Evolutionary conservation across 2,888 invertebrate species (phyloP), one percentile per base, ranked within the genome.

Genomic region (Cancer borealis): DNA sequence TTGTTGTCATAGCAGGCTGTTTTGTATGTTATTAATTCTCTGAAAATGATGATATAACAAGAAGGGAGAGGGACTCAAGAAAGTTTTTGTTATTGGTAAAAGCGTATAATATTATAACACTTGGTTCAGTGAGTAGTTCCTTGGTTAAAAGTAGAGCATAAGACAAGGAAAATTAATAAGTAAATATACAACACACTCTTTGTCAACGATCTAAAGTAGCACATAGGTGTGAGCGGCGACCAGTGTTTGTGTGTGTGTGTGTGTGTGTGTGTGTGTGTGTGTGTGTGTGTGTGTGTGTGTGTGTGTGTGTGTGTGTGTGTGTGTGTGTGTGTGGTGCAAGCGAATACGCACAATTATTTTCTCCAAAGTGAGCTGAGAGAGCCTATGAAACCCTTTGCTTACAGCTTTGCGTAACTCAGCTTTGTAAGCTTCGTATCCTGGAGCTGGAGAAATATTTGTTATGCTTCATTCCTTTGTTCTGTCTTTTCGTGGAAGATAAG

Each of bases 401-500:
- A 84, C 3, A 39, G 39, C 14, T n/a, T 84, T 84, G 84, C 1
- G 84, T 14, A 84, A 84, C 12, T 12, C 39, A n/a, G 3, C 26
- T 14, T 84, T 14, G 39, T 10, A 14, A 84, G 84, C 73, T 26
- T 10, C 73, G 3, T 79, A 79, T 79, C 26, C 73, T 79, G 26
- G n/a, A 26, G 26, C 73, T 79, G 73, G n/a, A 79, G 26, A 79
- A 79, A 79, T 14, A 79, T 21, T n/a, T 54, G 17, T 60, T 60
- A 60, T 60, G 60, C 73, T 79, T 79, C 73, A 79, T 26, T 79
- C n/a, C 73, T 79, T 79, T 26, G 26, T 79, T 54, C 73, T 26
- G 10, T 79, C 73, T 26, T 79, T 79, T 79, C 73, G 10, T 2
- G n/a, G 73, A 79, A 79, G 2, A 79, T 79, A 8, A 79, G 4